Evolutionary conservation across 2,113 vertebrate genomes (phyloP), one percentile per base, ranked within the genome.

Genomic region (Himantopus leucocephalus): DNA sequence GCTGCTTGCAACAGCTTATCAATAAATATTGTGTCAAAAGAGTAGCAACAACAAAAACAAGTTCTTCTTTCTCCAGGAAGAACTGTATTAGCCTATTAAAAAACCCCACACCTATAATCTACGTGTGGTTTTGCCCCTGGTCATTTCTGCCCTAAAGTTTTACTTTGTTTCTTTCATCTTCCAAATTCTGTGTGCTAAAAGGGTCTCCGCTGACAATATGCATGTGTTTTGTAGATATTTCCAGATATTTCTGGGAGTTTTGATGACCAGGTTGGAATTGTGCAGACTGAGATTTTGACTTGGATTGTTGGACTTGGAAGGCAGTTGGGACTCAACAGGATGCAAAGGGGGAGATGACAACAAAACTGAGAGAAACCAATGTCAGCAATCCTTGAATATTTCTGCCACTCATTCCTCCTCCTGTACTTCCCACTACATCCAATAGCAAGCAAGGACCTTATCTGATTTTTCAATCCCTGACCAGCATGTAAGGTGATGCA

Each of bases 21-120:
- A 66, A 35, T 70, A 92, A 84, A 43, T 84, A n/a, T 26, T 35
- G 8, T 52, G 15, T 74, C 23, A 66, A 77, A 76, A 89, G 12
- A 64, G 16, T 6, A 80, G 23, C 23, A 84, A 47, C 6, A 64
- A 60, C 10, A 83, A 79, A 76, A 53, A 0, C 14, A 76, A 27
- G 4, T 48, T 72, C 21, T 63, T 26, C 34, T 55, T 91, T 68
- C 5, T 94, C 34, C 23, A 53, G 34, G 43, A 80, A 70, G 29
- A 63, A 21, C 19, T 41, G 27, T 52, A 27, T 10, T 24, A 43
- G 29, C 8, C 29, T 63, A 43, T 18, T 59, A 60, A 53, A 73
- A 41, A 35, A 1, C 0, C 15, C 27, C 8, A 59, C 2, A 30
- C 8, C 6, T 64, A 6, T 17, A 45, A 84, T 48, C 8, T 34